Evolutionary conservation across 2,113 vertebrate genomes (phyloP), one percentile per base, ranked within the genome.

Genomic region (Anoura caudifer): DNA sequence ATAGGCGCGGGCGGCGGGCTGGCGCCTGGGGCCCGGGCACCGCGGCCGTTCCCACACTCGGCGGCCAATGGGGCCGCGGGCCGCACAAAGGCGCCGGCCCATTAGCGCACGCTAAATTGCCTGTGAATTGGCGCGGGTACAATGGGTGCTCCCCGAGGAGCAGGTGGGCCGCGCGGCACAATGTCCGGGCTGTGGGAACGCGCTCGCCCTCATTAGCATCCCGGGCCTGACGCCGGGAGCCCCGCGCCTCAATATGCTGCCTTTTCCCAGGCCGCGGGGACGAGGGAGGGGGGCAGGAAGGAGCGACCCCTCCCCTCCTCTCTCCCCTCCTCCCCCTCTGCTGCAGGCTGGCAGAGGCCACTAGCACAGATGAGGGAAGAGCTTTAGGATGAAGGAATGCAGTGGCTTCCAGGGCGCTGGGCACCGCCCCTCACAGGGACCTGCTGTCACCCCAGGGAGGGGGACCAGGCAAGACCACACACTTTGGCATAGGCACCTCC

Each of bases 71-170:
- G 97, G 26, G 79, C 96, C 75, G 95, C 97, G 84, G 94, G 92
- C 2, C 54, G 97, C 97, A 99, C 98, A 99, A 99, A 98, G 97
- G 98, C 95, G 94, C 95, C 97, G 96, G 98, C 98, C 98, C 98
- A 98, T 98, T 98, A 98, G 98, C 97, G 98, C 98, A 98, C 98
- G 98, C 98, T 98, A 98, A 98, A 98, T 98, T 97, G 98, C 96
- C 97, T 98, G 98, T 98, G 98, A 99, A 98, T 98, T 92, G 98
- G 98, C 98, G 96, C 97, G 97, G 98, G 98, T 96, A 98, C 98
- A 99, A 99, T 98, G 98, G 98, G 92, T 96, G 96, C 98, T 98
- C 98, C 98, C 98, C 90, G 88, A 98, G 98, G 98, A 99, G 98
- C 99, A 99, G 99, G 99, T 99, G 99, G 98, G 98, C 98, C 67